These are phyloP conservation scores for Diuraphis noxia DNA, from an alignment of 1,140 invertebrate species.

Conservation along the genomic window DNA sequence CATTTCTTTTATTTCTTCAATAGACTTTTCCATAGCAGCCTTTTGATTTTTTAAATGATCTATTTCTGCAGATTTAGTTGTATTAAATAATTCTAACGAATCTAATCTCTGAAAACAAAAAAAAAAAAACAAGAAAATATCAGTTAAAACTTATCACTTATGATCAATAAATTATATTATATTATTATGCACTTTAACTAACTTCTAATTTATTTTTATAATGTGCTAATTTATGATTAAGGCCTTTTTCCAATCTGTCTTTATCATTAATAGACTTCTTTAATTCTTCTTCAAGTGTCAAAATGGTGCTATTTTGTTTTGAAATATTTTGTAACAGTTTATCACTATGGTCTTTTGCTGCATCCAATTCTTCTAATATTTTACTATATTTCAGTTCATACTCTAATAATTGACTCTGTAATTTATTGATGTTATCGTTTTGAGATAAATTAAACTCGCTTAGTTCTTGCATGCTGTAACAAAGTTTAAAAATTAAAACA, in stretches of 20 bases:
- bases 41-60: constrained; percentile 52
- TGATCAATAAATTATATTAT: not conserved
- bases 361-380: not conserved
- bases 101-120: constrained; percentile 35
- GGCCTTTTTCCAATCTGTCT: constrained; percentile 8
- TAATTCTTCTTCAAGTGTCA: constrained; percentile 41
- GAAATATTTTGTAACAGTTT: constrained; percentile 10
- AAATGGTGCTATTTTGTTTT: not conserved
- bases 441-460: constrained; percentile 35
- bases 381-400: constrained; percentile 20
- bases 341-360: constrained; percentile 8
- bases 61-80: constrained; percentile 40
- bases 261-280: constrained; percentile 23
- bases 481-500: not conserved
- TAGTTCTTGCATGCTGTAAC: constrained; percentile 12
- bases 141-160: not conserved
- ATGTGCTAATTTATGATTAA: constrained; percentile 40
- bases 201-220: constrained; percentile 50
- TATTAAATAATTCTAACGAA: constrained; percentile 46
- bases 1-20: constrained; percentile 22
- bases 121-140: not conserved
- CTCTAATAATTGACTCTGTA: constrained; percentile 29
- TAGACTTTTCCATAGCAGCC: constrained; percentile 2
- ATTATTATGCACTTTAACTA: not conserved
- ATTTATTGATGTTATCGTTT: constrained; percentile 35